A percentile compares a stretch with the other conserved stretches of the same genome.
phyloP scores from a whole-genome alignment of 35 echinoderm and acorn worm species.

The Ophioderma brevispina region DNA sequence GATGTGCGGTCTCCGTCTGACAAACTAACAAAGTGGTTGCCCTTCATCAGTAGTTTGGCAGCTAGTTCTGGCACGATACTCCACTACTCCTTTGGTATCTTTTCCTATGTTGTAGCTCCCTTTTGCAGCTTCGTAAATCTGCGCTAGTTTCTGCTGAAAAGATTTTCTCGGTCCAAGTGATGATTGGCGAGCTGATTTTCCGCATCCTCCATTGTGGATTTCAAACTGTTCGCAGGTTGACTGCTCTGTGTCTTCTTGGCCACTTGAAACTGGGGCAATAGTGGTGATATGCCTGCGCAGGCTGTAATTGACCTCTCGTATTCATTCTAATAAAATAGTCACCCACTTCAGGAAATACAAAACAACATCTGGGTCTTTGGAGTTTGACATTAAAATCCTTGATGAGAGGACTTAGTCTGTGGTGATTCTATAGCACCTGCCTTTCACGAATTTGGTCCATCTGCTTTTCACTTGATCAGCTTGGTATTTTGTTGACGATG shows the following conservation, averaged over 20 bases:
- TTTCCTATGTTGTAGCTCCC: background rate
- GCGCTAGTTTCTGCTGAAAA: conserved; percentile 31
- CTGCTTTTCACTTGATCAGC: conserved; percentile 6
- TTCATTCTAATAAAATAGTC: background rate
- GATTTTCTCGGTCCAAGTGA: background rate
- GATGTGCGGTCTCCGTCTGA: background rate
- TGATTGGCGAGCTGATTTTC: background rate
- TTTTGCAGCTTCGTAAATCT: conserved; percentile 28
- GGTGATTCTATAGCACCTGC: background rate
- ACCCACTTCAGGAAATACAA: conserved; percentile 25
- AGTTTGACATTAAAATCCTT: background rate
- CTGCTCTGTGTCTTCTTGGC: background rate
- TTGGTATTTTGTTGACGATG: background rate
- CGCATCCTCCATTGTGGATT: background rate
- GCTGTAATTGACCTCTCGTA: background rate
- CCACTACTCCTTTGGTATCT: background rate
- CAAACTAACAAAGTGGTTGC: background rate
- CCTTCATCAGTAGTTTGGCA: background rate
- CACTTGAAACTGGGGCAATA: conserved; percentile 1
- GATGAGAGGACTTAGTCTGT: conserved; percentile 12
- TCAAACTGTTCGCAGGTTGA: background rate
- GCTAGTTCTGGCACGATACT: background rate
- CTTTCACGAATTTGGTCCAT: conserved; percentile 12
- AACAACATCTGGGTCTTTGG: background rate
- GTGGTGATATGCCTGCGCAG: conserved; percentile 5